Base-by-base conservation (phyloP, 1,140 invertebrate genomes). In the Zaprionus camerounensis region DNA sequence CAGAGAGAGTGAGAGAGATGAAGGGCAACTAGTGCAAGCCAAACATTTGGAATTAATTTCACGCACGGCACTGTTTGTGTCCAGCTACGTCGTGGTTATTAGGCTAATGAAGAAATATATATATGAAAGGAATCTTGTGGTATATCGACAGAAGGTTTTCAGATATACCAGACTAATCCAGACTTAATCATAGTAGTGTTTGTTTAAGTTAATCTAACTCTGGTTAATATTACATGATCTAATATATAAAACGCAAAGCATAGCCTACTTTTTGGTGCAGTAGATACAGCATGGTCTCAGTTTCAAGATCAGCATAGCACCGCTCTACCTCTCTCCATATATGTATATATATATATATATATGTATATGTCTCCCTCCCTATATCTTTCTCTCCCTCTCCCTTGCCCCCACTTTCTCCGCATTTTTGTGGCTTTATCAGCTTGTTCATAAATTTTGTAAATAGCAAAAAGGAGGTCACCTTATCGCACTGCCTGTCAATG, bases 401-500 rank as follows among this genome's bases (percentile, higher is more conserved):
- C 24, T 24, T 24, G 3, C 31, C 9, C 11, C 17, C 46, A 12
- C 51, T 17, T 44, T 44, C 13, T 26, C 53, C 5, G 2, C 24
- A 26, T 9, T 26, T 56, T 31, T 24, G 12, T 24, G 22, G n/a
- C 24, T 3, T 66, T 66, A 66, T 66, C 64, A 61, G 46, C 46
- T 55, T 55, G 49, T 24, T 67, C 68, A 44, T 61, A 71, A 64
- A 58, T 51, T 71, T 61, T 64, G 73, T 75, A 71, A 75, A 75
- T 62, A 63, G 61, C 68, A 62, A 51, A 76, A 76, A 73, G 31
- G 9, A 28, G 69, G 61, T 65, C 56, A 55, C 46, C 41, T 76
- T 72, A 72, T 76, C 63, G 36, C 59, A 24, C 36, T 67, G 70
- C 55, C 70, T 72, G 74, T 76, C 74, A 72, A 67, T 72, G 70